Base-by-base conservation (phyloP, 2,797 vertebrate species). In the Gorsachius magnificus region DNA sequence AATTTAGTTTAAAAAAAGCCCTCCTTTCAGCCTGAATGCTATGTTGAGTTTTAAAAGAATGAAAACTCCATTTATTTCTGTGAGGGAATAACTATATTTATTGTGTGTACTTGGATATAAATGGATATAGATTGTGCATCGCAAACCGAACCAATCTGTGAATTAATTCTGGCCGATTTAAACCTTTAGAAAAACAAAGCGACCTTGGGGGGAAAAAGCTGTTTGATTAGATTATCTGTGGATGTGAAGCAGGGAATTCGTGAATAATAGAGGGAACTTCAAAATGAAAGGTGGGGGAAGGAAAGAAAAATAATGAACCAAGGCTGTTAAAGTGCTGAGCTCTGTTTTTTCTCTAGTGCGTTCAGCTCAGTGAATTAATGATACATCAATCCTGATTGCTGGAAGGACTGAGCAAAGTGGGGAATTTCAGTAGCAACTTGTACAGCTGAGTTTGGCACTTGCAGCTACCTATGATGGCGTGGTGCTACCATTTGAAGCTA, bases 361-460 rank as follows among this genome's bases (percentile, higher is more conserved):
- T 95, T 94, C 78, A 87, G 75, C 41, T 93, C 64, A 68, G 41
- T 95, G 92, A 91, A 75, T 95, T 93, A 95, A 94, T 94, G 64
- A 87, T 92, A 77, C 84, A 91, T 92, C 60, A 64, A 38, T 56
- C 78, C 33, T 54, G 68, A 68, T 72, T 38, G 56, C 87, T 93
- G 75, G 48, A 91, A 89, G 71, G 71, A 74, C 87, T 87, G 57
- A 75, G 53, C 68, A 89, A 89, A 94, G 41, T 10, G 3, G 60
- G 70, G 66, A 84, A 70, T 91, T 94, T 92, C 71, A 57, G 71
- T 14, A 54, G 68, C 29, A 71, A 61, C 79, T 75, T 81, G 50
- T 61, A 64, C 60, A 90, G 56, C 86, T 6, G 19, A 63, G 43
- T 84, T 90, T 90, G 45, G 51, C 38, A 31, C 50, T 91, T 86